Percentiles rank a stretch among this genome's conserved stretches.
phyloP scores from a whole-genome alignment of 2,113 vertebrate species.

The Barbus barbus region DNA sequence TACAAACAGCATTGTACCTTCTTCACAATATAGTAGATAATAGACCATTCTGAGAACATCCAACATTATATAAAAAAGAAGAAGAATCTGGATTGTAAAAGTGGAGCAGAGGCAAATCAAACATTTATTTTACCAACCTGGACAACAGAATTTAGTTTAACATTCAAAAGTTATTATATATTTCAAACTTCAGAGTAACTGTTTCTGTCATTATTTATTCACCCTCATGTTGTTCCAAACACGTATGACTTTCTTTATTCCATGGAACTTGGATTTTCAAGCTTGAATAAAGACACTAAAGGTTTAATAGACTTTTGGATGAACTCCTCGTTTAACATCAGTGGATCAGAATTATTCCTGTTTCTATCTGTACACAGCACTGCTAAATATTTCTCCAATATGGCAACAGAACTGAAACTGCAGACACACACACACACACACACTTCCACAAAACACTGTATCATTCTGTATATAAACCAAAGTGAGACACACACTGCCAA shows the following conservation, averaged over 20 bases:
- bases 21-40: no score
- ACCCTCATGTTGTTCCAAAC: neutral
- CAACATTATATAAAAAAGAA: neutral
- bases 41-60: neutral
- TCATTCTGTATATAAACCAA: constrained; percentile 25
- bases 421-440: neutral
- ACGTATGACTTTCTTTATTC: neutral
- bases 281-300: neutral
- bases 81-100: neutral
- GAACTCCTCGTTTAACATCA: neutral
- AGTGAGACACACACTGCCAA: constrained; percentile 40
- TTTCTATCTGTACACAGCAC: neutral
- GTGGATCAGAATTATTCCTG: neutral
- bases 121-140: neutral
- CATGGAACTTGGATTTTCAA: neutral
- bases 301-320: neutral
- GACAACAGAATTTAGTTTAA: neutral
- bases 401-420: neutral
- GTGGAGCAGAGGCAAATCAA: neutral
- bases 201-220: neutral
- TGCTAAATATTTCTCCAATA: neutral
- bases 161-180: neutral
- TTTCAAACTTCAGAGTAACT: neutral
- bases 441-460: constrained; percentile 29
- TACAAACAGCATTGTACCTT: no score